Conservation (phyloP, 2,888 invertebrate species). For the Salpingus planirostris region DNA sequence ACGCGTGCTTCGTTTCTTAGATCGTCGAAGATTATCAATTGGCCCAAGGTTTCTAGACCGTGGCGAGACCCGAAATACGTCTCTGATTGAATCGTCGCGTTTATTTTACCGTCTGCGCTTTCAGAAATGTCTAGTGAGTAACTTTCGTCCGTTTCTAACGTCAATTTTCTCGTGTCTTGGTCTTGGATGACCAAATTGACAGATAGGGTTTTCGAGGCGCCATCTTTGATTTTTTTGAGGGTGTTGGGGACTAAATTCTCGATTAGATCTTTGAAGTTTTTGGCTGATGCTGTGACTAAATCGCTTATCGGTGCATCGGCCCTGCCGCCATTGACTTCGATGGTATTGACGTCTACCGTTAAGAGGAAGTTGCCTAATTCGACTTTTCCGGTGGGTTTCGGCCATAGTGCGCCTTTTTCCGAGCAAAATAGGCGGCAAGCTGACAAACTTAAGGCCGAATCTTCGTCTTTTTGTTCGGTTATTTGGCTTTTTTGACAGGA, state of each 20-base stretch:
- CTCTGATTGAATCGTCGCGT: conserved; percentile 48
- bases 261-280: conserved; percentile 23
- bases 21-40: conserved; percentile 60
- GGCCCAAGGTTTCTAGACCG: conserved; percentile 59
- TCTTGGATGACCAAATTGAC: conserved; percentile 26
- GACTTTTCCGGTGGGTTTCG: conserved; percentile 51
- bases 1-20: conserved; percentile 53
- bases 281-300: conserved; percentile 27
- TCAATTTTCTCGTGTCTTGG: conserved; percentile 29
- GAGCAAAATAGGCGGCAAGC: conserved; percentile 59
- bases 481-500: conserved; percentile 44
- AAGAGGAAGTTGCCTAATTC: conserved; percentile 48
- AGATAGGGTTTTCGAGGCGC: conserved; percentile 33
- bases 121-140: conserved; percentile 45
- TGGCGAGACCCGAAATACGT: conserved; percentile 61
- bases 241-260: conserved; percentile 14
- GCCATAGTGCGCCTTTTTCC: conserved; percentile 54
- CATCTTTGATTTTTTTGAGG: conserved; percentile 29
- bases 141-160: conserved; percentile 51
- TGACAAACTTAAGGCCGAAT: conserved; percentile 45
- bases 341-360: conserved; percentile 44
- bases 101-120: conserved; percentile 43
- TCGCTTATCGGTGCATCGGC: conserved; percentile 25
- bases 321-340: conserved; percentile 42
- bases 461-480: conserved; percentile 21